These are phyloP conservation scores for Gymnoscopelus braueri DNA, from an alignment of 2,797 vertebrate species.

Conservation along the genomic window DNA sequence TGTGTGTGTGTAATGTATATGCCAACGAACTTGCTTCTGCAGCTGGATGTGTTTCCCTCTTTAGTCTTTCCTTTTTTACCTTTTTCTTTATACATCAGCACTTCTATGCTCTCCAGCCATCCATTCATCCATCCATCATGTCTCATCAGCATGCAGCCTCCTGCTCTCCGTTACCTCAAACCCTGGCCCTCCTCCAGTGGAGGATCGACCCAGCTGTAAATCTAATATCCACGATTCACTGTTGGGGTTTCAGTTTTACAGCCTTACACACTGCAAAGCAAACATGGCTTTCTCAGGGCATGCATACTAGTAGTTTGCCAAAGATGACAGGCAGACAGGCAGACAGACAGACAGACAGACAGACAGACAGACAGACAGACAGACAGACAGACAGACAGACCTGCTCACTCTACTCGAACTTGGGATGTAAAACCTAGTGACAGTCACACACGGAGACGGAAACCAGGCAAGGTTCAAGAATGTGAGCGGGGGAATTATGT, in stretches of 20 bases:
- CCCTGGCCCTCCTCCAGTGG: constrained; percentile 70
- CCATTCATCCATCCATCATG: constrained; percentile 66
- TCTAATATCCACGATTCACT: constrained; percentile 79
- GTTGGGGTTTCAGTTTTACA: constrained; percentile 78
- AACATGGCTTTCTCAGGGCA: constrained; percentile 58
- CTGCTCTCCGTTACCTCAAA: constrained; percentile 63
- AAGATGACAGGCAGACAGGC: too few species aligned
- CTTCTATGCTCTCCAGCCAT: constrained; percentile 60
- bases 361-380: too few species aligned
- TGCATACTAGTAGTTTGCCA: not conserved
- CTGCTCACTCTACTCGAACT: constrained; percentile 12
- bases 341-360: too few species aligned
- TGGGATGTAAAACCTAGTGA: constrained; percentile 8
- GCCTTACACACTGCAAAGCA: constrained; percentile 64
- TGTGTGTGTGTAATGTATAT: constrained; percentile 37
- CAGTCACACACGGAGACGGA: not conserved
- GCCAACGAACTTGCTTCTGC: constrained; percentile 43
- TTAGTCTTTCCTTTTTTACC: constrained; percentile 11
- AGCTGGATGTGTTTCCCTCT: constrained; percentile 33
- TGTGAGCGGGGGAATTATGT: not conserved
- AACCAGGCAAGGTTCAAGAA: not conserved
- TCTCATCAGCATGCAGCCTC: constrained; percentile 53
- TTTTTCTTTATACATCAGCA: constrained; percentile 61
- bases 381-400: not conserved
- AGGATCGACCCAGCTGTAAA: constrained; percentile 75